A percentile compares a stretch with the other conserved stretches of the same genome.
These are phyloP conservation scores for Bos indicus DNA, from an alignment of 2,113 vertebrate species.

Conservation along the genomic window DNA sequence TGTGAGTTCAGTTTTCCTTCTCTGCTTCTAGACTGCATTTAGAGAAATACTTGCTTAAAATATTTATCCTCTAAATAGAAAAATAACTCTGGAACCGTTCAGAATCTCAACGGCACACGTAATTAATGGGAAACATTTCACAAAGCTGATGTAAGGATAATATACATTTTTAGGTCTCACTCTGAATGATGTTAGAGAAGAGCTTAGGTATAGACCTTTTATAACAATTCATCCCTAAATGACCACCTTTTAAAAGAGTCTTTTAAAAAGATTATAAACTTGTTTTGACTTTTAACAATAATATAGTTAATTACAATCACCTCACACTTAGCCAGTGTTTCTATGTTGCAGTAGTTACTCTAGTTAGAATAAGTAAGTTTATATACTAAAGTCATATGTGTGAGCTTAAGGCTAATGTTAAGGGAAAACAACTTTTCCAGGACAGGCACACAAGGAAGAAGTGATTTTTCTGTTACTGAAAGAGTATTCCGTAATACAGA, in stretches of 20 bases:
- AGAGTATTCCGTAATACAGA: not conserved
- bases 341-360: not conserved
- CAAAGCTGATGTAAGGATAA: not conserved
- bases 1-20: not conserved
- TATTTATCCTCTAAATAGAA: constrained; percentile 16
- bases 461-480: constrained; percentile 14
- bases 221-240: not conserved
- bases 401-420: not conserved
- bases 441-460: not conserved
- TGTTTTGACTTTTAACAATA: not conserved
- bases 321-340: not conserved
- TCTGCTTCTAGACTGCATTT: not conserved
- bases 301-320: not conserved
- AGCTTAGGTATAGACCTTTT: not conserved
- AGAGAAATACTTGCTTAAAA: constrained; percentile 34
- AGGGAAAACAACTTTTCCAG: constrained; percentile 3
- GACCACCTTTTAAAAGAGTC: not conserved
- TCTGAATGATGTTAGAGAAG: not conserved
- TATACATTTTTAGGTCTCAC: not conserved
- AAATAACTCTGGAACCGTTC: not conserved
- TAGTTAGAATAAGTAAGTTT: not conserved
- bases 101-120: not conserved
- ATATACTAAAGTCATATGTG: not conserved
- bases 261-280: not conserved
- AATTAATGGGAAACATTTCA: not conserved